phyloP scores from a whole-genome alignment of 2,797 vertebrate species.

The Morus bassanus region DNA sequence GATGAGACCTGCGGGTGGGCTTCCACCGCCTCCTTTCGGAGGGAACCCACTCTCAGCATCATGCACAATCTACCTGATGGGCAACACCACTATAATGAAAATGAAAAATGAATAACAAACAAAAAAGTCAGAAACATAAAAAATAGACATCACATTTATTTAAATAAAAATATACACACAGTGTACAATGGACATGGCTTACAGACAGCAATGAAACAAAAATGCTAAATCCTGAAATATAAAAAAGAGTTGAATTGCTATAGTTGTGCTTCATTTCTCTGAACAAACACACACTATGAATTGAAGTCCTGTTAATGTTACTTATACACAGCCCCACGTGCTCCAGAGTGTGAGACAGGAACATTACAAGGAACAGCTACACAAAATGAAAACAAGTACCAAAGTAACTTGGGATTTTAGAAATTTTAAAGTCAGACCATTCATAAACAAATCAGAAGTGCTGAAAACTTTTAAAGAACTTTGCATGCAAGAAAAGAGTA shows the following conservation, averaged over 20 bases:
- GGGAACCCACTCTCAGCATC: not conserved
- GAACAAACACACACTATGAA: not conserved
- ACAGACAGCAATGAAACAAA: conserved; percentile 69
- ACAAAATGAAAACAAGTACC: conserved; percentile 37
- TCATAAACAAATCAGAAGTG: not conserved
- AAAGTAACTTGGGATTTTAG: not conserved
- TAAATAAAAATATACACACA: conserved; percentile 81
- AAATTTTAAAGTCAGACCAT: not conserved
- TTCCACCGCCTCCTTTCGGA: not conserved
- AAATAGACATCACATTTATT: conserved; percentile 82
- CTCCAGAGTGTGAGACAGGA: not conserved
- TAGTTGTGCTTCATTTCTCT: conserved; percentile 39
- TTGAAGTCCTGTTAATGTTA: not conserved
- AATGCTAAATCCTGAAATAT: conserved; percentile 47
- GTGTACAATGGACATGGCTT: conserved; percentile 77
- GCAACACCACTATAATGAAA: conserved; percentile 12
- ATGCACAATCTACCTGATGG: not conserved
- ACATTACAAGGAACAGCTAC: not conserved
- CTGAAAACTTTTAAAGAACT: not conserved
- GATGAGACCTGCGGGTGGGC: not conserved
- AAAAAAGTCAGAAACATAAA: conserved; percentile 74
- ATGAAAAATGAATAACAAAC: conserved; percentile 52
- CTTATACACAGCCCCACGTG: not conserved
- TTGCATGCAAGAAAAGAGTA: not conserved
- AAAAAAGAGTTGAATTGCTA: conserved; percentile 5